Conservation (phyloP, 2,113 vertebrate genomes). For the Ceratotherium simum region DNA sequence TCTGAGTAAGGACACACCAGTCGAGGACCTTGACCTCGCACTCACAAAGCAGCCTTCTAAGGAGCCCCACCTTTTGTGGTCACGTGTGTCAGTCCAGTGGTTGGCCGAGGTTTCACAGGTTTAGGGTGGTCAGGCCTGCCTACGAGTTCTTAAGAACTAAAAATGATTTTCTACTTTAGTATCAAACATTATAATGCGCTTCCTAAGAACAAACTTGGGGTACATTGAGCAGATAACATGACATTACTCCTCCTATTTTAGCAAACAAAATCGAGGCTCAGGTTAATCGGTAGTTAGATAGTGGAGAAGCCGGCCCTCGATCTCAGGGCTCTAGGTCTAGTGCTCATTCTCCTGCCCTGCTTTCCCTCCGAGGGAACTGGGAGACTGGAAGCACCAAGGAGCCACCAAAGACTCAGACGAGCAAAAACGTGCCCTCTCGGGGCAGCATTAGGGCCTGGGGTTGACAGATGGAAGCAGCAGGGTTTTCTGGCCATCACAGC, state of each 20-base stretch:
- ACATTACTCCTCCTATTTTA: background rate
- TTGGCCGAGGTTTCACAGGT: background rate
- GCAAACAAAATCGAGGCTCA: background rate
- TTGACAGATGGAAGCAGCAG: background rate
- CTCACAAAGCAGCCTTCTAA: background rate
- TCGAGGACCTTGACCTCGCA: too few species aligned
- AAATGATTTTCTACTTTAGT: background rate
- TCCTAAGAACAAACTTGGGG: background rate
- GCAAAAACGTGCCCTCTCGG: background rate
- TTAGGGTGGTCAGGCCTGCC: background rate
- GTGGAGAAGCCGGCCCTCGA: background rate
- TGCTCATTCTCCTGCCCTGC: background rate
- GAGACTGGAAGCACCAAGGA: background rate
- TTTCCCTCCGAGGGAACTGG: background rate
- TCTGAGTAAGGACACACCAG: background rate
- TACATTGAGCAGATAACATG: background rate
- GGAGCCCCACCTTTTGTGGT: background rate
- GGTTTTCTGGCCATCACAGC: background rate
- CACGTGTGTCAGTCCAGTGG: background rate
- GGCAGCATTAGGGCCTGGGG: background rate
- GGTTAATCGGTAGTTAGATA: background rate
- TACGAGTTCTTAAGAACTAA: background rate
- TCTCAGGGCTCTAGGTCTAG: background rate
- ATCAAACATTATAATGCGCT: background rate
- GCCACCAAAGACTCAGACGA: background rate